Conservation (phyloP, 1,140 invertebrate genomes). For the Melitaea cinxia region DNA sequence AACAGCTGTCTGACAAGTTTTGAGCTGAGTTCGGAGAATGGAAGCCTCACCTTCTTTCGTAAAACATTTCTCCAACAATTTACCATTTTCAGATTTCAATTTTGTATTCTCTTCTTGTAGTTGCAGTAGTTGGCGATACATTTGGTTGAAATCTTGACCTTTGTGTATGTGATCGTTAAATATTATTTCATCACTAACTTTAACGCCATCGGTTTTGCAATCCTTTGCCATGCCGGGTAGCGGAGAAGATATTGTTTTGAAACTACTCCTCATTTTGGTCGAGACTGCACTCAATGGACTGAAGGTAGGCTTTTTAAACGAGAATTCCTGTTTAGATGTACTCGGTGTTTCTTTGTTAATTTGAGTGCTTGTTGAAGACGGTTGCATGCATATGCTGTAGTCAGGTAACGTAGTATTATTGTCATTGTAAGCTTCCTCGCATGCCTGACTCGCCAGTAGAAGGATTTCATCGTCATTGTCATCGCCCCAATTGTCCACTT, state of each 20-base stretch:
- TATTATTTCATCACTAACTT: constrained; percentile 52
- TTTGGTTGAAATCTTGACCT: constrained; percentile 49
- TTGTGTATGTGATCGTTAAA: constrained; percentile 62
- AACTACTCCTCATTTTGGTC: constrained; percentile 59
- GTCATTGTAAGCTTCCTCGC: constrained; percentile 61
- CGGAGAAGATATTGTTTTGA: constrained; percentile 62
- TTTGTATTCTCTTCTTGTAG: constrained; percentile 73
- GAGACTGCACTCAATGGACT: constrained; percentile 42
- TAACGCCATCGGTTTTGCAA: constrained; percentile 34
- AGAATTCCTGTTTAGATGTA: constrained; percentile 51
- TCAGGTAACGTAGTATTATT: constrained; percentile 45
- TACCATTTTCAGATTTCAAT: constrained; percentile 71
- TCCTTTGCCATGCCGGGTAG: constrained; percentile 58
- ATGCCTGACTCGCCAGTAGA: constrained; percentile 72
- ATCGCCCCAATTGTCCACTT: constrained; percentile 66
- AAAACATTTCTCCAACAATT: constrained; percentile 71
- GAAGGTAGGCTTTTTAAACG: constrained; percentile 61
- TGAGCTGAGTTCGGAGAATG: constrained; percentile 72
- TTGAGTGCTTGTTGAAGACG: constrained; percentile 64
- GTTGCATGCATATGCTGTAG: constrained; percentile 67
- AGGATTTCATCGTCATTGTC: constrained; percentile 76
- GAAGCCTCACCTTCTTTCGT: constrained; percentile 77
- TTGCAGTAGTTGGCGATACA: constrained; percentile 59
- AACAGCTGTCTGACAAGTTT: constrained; percentile 61
- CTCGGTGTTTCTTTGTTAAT: constrained; percentile 43